phyloP scores from a whole-genome alignment of 1,140 invertebrate genomes.

The Trissolcus basalis region DNA sequence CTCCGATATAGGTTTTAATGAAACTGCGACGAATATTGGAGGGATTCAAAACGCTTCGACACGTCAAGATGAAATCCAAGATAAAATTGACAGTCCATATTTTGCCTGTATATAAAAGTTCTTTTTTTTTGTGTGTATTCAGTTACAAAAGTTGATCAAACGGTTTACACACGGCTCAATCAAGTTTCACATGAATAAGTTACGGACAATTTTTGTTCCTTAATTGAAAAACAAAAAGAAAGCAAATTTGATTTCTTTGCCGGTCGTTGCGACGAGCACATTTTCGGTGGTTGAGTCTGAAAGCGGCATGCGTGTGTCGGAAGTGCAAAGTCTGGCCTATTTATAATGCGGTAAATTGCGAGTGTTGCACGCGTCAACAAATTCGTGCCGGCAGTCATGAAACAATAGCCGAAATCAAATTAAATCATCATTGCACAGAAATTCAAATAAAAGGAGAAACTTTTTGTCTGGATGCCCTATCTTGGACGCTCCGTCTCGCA shows the following conservation, averaged over 20 bases:
- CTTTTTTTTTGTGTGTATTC: too few relatives aligned
- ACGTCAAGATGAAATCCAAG: conserved; percentile 26
- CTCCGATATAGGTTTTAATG: conserved; percentile 39
- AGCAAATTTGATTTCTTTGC: conserved; percentile 32
- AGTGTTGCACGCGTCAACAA: conserved; percentile 11
- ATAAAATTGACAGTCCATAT: neutral
- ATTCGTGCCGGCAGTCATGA: neutral
- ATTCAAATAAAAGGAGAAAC: neutral
- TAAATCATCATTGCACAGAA: neutral
- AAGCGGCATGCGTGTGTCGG: conserved; percentile 37
- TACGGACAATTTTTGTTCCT: too few relatives aligned
- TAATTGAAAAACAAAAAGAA: too few relatives aligned
- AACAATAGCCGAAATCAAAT: neutral
- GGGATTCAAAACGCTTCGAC: conserved; percentile 33
- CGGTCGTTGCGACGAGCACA: conserved; percentile 45
- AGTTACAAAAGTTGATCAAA: too few relatives aligned
- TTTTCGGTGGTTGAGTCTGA: conserved; percentile 39
- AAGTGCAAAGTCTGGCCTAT: conserved; percentile 52
- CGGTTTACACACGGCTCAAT: too few relatives aligned
- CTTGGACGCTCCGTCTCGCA: too few relatives aligned
- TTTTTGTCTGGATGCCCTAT: neutral
- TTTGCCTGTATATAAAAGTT: neutral
- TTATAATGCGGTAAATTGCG: conserved; percentile 41
- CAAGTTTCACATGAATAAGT: too few relatives aligned
- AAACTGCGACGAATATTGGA: conserved; percentile 42